Conservation (phyloP, 2,113 vertebrate species). For the Lethenteron reissneri region DNA sequence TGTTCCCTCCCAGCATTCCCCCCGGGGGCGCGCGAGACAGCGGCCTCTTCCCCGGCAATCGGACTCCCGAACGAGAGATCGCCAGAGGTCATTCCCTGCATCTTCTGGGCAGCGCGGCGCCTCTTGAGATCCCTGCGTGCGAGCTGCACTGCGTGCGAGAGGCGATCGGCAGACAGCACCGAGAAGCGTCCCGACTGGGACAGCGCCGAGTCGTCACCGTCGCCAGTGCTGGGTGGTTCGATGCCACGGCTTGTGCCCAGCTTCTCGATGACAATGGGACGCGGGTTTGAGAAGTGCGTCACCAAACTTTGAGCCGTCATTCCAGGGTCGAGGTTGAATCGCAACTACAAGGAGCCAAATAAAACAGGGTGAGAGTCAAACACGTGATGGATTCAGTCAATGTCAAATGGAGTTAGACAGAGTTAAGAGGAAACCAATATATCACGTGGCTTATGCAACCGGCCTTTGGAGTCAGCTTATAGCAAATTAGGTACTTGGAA, state of each 20-base stretch:
- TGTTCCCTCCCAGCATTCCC: not conserved
- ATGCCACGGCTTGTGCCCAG: conserved; percentile 15
- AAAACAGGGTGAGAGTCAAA: conserved; percentile 11
- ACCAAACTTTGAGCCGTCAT: conserved; percentile 18
- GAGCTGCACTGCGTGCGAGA: conserved; percentile 41
- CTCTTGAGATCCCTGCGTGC: conserved; percentile 53
- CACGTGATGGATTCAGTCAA: conserved; percentile 1
- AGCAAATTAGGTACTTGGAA: too few relatives aligned
- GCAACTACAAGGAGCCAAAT: too few relatives aligned
- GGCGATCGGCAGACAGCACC: conserved; percentile 50
- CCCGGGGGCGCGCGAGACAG: too few relatives aligned
- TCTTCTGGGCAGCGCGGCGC: conserved; percentile 10
- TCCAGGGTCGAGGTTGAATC: too few relatives aligned
- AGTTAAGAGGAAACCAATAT: too few relatives aligned
- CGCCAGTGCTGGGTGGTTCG: conserved; percentile 7
- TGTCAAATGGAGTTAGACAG: too few relatives aligned
- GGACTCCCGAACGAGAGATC: too few relatives aligned
- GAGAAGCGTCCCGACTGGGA: conserved; percentile 39
- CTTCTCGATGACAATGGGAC: conserved; percentile 58
- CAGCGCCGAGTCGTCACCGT: conserved; percentile 12
- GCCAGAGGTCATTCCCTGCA: too few relatives aligned
- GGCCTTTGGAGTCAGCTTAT: too few relatives aligned
- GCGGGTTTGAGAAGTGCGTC: conserved; percentile 27
- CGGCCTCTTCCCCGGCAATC: too few relatives aligned
- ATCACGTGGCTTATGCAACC: too few relatives aligned